phyloP scores from a whole-genome alignment of 2,113 vertebrate genomes.

The Percopsis transmontana region DNA sequence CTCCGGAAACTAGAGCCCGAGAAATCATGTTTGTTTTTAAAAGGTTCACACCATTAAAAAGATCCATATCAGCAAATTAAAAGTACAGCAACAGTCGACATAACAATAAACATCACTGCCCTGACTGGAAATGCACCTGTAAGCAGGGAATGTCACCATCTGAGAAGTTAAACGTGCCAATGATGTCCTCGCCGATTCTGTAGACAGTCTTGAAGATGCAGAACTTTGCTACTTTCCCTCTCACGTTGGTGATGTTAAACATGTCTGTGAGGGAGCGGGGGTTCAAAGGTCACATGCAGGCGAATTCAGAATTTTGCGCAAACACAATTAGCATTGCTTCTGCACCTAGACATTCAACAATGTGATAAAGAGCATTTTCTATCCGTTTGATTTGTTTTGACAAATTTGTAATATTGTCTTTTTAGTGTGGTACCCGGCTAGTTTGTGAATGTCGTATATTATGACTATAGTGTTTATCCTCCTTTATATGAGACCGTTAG shows the following conservation, averaged over 20 bases:
- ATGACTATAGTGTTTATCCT: too few species aligned
- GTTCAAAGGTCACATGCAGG: conserved; percentile 1
- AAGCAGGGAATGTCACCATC: conserved; percentile 95
- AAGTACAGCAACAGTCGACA: background rate
- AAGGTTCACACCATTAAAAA: too few species aligned
- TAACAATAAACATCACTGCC: too few species aligned
- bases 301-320: background rate
- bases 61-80: background rate
- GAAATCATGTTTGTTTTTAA: too few species aligned
- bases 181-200: conserved; percentile 93
- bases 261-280: conserved; percentile 79
- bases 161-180: conserved; percentile 93
- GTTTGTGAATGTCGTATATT: too few species aligned
- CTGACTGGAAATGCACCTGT: conserved; percentile 80
- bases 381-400: too few species aligned
- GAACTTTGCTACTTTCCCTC: conserved; percentile 94
- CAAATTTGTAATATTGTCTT: too few species aligned
- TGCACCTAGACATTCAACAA: too few species aligned
- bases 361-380: too few species aligned
- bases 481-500: too few species aligned
- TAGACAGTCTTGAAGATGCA: conserved; percentile 96
- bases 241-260: conserved; percentile 93
- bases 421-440: too few species aligned
- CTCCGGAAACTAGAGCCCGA: too few species aligned
- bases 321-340: background rate